Percentiles rank a stretch among this genome's conserved stretches.
These are phyloP conservation scores for Spheniscus mendiculus DNA, from an alignment of 2,113 vertebrate genomes.

Conservation along the genomic window DNA sequence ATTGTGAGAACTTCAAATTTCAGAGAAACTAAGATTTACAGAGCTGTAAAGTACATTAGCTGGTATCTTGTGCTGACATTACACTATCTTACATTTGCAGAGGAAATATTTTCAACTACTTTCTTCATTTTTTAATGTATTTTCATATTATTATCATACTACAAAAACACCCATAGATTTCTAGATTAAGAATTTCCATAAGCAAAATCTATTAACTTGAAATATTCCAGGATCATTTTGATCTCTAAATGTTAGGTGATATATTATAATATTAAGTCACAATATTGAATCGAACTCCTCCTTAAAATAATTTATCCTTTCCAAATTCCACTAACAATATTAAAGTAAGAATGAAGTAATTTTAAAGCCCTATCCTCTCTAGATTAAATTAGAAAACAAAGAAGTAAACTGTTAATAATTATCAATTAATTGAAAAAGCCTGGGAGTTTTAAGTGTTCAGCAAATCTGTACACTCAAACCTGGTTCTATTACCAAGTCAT, in stretches of 20 bases:
- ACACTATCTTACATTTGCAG: not conserved
- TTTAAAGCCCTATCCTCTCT: not conserved
- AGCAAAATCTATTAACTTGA: not conserved
- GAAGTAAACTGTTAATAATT: not conserved
- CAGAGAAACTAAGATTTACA: not conserved
- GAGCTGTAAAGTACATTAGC: not conserved
- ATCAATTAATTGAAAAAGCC: not conserved
- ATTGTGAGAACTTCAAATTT: slow-evolving; percentile 11
- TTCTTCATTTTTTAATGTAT: not conserved
- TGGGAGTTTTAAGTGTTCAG: not conserved
- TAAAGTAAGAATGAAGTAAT: not conserved
- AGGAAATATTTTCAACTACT: not conserved
- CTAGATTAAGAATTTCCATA: not conserved
- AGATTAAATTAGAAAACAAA: not conserved
- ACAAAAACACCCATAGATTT: not conserved
- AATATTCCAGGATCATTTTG: not conserved
- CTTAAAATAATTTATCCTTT: not conserved
- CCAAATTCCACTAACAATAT: slow-evolving; percentile 1
- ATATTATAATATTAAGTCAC: not conserved
- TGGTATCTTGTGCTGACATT: not conserved
- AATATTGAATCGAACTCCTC: not conserved
- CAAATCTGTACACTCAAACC: not conserved
- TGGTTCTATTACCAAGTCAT: not conserved
- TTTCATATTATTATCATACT: not conserved
- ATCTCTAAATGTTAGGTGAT: not conserved